Base-by-base conservation (phyloP, 2,888 invertebrate genomes). In the Orthonevra nobilis region DNA sequence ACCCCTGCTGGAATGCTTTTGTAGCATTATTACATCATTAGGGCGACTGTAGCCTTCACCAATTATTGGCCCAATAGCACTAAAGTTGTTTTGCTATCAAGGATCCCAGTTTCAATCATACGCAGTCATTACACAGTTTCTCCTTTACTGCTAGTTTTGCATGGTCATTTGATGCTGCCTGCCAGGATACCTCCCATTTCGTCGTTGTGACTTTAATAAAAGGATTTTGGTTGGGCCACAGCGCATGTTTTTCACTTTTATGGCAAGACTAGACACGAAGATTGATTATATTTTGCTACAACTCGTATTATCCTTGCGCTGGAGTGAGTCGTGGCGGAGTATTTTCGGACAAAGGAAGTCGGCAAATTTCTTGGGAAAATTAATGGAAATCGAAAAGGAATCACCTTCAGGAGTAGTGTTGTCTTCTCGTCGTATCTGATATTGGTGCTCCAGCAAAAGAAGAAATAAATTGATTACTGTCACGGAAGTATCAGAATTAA, bases 391-490 rank as follows among this genome's bases (percentile, higher is more conserved):
- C 38, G 40, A 66, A 48, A 48, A 32, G 26, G 40, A 72, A 60
- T 46, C 64, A 40, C 20, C 20, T 14, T 19, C 20, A 10, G 1
- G 9, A 38, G n/a, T 34, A 12, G 6, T 32, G 40, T 58, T 60
- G 64, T 77, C 72, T 66, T 26, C 66, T 66, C 63, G 12, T 44
- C 58, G 50, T n/a, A 69, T 50, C 46, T 28, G 40, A 54, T 30
- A 34, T 26, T 30, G 12, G 50, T 17, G 23, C 36, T 58, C 50
- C 19, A 30, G 52, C 50, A 34, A 32, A n/a, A n/a, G n/a, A n/a
- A 56, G 85, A 87, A 86, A 87, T 87, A 87, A 87, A 87, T 87
- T 87, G 87, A 87, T 87, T 87, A 87, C 86, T 87, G 87, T 86
- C 87, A 87, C 86, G 87, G 87, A 87, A 87, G 86, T 87, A 85